phyloP scores from a whole-genome alignment of 1,140 invertebrate genomes.

The Lanistes nyassanus region DNA sequence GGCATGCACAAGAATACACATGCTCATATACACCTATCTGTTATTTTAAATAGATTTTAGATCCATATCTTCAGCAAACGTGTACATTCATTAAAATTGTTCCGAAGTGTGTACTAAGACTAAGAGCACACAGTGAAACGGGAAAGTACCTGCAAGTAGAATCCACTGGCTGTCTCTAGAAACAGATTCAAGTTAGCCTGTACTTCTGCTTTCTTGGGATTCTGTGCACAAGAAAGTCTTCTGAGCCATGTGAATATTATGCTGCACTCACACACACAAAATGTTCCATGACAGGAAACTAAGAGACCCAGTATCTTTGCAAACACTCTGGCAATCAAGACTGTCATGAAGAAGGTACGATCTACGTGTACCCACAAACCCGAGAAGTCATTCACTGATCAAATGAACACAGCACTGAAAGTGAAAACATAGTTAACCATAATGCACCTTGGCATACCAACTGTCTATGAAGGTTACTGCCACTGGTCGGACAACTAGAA shows the following conservation, averaged over 20 bases:
- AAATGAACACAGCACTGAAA: no score
- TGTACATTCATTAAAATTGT: not conserved
- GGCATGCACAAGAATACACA: not conserved
- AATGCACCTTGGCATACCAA: no score
- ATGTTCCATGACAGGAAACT: no score
- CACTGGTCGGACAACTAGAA: no score
- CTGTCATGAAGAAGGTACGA: no score
- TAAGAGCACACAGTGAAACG: no score
- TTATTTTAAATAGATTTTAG: not conserved
- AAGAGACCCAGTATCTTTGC: not conserved
- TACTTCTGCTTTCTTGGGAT: conserved; percentile 76
- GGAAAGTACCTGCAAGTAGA: conserved; percentile 74
- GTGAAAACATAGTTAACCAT: no score
- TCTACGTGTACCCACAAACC: no score
- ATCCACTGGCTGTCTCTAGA: conserved; percentile 84
- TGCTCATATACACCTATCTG: not conserved
- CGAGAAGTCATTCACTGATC: no score
- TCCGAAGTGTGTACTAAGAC: no score
- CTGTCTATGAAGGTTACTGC: no score
- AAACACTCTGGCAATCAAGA: no score
- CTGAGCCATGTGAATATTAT: not conserved
- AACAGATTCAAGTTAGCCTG: conserved; percentile 82
- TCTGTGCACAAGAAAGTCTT: conserved; percentile 67
- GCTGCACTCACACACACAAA: not conserved
- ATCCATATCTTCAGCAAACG: not conserved